Evolutionary conservation across 92 coral and sea anemone species (phyloP).

Genomic region (Montipora capitata): DNA sequence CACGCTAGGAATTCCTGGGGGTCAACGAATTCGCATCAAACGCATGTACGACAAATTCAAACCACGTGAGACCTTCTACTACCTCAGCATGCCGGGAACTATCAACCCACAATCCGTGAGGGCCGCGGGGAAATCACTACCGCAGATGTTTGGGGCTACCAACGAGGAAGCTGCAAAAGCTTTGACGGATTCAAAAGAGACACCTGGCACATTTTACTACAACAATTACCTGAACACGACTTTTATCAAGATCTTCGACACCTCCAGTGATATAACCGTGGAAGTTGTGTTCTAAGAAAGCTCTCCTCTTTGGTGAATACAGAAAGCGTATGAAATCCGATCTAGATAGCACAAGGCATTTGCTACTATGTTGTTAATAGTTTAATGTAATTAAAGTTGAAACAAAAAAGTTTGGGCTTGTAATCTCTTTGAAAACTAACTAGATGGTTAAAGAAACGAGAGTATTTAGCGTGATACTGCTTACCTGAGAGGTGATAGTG

Average conservation of each 20-base stretch:
- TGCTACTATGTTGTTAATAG: no score
- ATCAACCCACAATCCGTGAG: slow-evolving; percentile 61
- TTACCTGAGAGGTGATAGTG: no score
- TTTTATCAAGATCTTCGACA: slow-evolving; percentile 73
- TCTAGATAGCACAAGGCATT: no score
- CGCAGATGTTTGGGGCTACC: slow-evolving; percentile 47
- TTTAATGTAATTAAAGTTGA: no score
- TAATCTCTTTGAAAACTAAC: no score
- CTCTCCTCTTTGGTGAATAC: not conserved
- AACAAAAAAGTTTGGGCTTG: no score
- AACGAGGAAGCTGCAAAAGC: slow-evolving; percentile 66
- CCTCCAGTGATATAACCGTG: slow-evolving; percentile 51
- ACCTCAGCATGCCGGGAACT: slow-evolving; percentile 75
- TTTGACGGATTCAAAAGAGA: slow-evolving; percentile 33
- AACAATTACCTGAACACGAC: slow-evolving; percentile 72
- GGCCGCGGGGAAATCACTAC: slow-evolving; percentile 39
- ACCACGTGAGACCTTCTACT: slow-evolving; percentile 79
- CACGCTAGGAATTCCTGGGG: slow-evolving; percentile 55
- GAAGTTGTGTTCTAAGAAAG: slow-evolving; percentile 58
- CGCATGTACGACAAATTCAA: slow-evolving; percentile 78
- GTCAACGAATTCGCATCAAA: slow-evolving; percentile 75
- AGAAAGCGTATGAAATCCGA: not conserved
- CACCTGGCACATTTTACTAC: slow-evolving; percentile 72
- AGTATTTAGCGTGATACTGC: no score
- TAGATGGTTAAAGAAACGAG: no score